These are phyloP conservation scores for Dascillus cervinus DNA, from an alignment of 2,888 invertebrate genomes.

Conservation along the genomic window DNA sequence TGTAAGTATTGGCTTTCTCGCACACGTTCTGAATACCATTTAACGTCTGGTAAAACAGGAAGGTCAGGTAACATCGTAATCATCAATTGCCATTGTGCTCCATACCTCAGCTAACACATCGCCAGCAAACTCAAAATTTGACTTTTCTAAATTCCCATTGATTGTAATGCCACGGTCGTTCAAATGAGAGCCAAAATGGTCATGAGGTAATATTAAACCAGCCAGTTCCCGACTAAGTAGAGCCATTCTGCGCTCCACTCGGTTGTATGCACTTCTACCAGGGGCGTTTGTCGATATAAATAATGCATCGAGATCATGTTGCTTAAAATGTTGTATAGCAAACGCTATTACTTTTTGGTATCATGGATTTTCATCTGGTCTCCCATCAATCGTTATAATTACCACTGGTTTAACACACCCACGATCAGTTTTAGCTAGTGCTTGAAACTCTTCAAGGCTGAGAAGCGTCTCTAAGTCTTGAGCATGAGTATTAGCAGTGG, in stretches of 20 bases:
- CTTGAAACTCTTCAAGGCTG: too few relatives aligned
- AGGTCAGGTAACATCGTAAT: background rate
- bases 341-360: too few relatives aligned
- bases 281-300: slow-evolving; percentile 36
- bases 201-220: too few relatives aligned
- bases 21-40: slow-evolving; percentile 4
- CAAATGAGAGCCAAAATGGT: too few relatives aligned
- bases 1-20: slow-evolving; percentile 3
- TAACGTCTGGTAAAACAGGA: slow-evolving; percentile 1
- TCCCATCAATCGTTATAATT: slow-evolving; percentile 22
- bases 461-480: too few relatives aligned
- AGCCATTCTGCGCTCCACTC: slow-evolving; percentile 32
- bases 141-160: too few relatives aligned
- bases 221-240: too few relatives aligned
- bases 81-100: slow-evolving; percentile 1
- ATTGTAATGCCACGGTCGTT: too few relatives aligned
- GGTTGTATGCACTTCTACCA: slow-evolving; percentile 31
- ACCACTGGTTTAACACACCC: slow-evolving; percentile 25
- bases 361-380: slow-evolving; percentile 26
- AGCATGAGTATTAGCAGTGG: too few relatives aligned
- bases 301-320: too few relatives aligned
- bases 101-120: slow-evolving; percentile 31
- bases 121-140: slow-evolving; percentile 25
- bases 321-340: too few relatives aligned
- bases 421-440: too few relatives aligned